Conservation (phyloP, 2,113 vertebrate species). For the Phylloscopus trochiloides region DNA sequence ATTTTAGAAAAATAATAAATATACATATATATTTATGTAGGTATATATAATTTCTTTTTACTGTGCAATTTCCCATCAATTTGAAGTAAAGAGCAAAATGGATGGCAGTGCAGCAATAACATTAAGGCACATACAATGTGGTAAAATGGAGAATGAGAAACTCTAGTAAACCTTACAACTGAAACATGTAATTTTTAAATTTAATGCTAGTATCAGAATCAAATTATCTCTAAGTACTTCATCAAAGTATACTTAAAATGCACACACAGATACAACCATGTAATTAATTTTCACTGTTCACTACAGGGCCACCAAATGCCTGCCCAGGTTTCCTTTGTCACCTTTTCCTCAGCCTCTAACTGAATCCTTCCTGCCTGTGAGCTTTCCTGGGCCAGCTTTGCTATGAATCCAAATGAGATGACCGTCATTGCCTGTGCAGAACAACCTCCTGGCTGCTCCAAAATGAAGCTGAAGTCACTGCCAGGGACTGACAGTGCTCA, state of each 20-base stretch:
- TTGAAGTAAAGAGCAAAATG: background rate
- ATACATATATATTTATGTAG: no score
- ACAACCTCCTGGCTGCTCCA: no score
- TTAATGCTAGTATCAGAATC: background rate
- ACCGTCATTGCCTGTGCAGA: background rate
- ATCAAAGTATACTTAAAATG: background rate
- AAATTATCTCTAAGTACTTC: background rate
- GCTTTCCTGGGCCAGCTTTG: background rate
- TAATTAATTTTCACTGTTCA: background rate
- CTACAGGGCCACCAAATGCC: background rate
- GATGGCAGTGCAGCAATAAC: background rate
- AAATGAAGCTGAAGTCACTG: fast-evolving
- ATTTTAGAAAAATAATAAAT: background rate
- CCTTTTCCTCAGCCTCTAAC: background rate
- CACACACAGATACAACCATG: background rate
- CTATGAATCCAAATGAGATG: fast-evolving
- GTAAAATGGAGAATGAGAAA: background rate
- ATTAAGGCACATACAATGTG: background rate
- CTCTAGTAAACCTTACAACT: background rate
- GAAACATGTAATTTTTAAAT: background rate
- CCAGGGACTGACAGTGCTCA: background rate
- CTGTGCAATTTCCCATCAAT: background rate
- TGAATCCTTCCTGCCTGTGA: background rate
- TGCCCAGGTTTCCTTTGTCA: background rate
- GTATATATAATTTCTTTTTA: background rate